These are phyloP conservation scores for Nipponacmea schrenckii DNA, from an alignment of 2,888 invertebrate genomes.

Conservation along the genomic window DNA sequence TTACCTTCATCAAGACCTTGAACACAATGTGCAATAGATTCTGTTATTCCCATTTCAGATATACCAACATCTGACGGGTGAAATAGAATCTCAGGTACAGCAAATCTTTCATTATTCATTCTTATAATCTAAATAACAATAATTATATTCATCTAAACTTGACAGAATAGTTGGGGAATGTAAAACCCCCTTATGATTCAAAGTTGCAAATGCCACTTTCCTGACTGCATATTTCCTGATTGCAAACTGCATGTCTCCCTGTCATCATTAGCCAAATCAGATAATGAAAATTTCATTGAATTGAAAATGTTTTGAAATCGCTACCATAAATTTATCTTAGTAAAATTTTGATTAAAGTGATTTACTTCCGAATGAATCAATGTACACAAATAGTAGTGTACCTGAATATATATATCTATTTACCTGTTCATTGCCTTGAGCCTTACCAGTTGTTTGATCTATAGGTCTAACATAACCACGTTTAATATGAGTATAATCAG, in stretches of 20 bases:
- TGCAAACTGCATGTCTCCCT: no score
- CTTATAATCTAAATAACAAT: conserved; percentile 78
- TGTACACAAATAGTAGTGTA: no score
- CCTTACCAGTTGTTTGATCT: conserved; percentile 67
- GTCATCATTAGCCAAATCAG: no score
- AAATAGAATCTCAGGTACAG: conserved; percentile 93
- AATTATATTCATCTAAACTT: neutral
- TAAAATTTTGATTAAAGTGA: no score
- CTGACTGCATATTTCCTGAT: neutral
- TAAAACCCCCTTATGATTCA: no score
- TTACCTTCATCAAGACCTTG: conserved; percentile 53
- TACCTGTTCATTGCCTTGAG: conserved; percentile 69
- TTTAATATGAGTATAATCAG: conserved; percentile 91
- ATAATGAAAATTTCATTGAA: no score
- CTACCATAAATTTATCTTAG: no score
- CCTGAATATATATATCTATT: neutral
- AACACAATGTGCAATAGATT: conserved; percentile 84
- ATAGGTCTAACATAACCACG: conserved; percentile 78
- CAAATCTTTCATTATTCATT: conserved; percentile 92
- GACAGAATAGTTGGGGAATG: neutral
- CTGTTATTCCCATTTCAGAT: conserved; percentile 88
- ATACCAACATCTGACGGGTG: conserved; percentile 95
- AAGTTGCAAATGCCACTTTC: no score
- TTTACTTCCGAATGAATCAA: no score
- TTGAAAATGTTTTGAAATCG: no score